Percentiles rank a stretch among this genome's conserved stretches.
Evolutionary conservation across 1,140 invertebrate genomes (phyloP).

Genomic region (Polyergus mexicanus): DNA sequence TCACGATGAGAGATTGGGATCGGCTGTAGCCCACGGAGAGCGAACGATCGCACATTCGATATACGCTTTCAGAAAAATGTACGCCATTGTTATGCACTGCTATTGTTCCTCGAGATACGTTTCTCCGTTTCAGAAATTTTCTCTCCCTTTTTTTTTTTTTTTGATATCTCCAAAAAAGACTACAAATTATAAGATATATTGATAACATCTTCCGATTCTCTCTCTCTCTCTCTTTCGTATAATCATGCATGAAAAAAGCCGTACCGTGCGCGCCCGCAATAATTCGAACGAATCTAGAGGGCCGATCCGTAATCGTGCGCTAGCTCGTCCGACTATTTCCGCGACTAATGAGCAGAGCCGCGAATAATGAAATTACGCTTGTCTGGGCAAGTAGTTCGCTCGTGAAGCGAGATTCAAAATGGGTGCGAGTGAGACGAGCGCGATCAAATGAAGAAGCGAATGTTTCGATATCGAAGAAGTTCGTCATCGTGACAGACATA

Average conservation of each 20-base stretch:
- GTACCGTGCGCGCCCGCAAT: conserved; percentile 24
- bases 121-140: background rate
- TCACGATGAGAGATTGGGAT: conserved; percentile 69
- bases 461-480: conserved; percentile 43
- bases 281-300: conserved; percentile 55
- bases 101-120: background rate
- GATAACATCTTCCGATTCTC: background rate
- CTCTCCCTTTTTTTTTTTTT: too few relatives aligned
- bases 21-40: conserved; percentile 42
- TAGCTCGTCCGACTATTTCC: conserved; percentile 57
- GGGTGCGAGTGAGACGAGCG: background rate
- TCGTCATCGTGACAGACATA: conserved; percentile 10
- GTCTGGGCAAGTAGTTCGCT: conserved; percentile 53
- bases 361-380: conserved; percentile 62
- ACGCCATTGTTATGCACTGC: conserved; percentile 22
- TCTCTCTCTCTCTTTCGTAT: background rate
- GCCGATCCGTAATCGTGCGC: conserved; percentile 52
- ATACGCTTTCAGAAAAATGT: conserved; percentile 7
- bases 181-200: background rate
- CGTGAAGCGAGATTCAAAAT: conserved; percentile 39
- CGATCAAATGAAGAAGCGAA: too few relatives aligned
- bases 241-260: conserved; percentile 16
- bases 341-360: conserved; percentile 60
- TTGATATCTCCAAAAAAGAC: background rate
- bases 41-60: conserved; percentile 42